Base-by-base conservation (phyloP, 1,140 invertebrate species). In the Leptinotarsa texana region DNA sequence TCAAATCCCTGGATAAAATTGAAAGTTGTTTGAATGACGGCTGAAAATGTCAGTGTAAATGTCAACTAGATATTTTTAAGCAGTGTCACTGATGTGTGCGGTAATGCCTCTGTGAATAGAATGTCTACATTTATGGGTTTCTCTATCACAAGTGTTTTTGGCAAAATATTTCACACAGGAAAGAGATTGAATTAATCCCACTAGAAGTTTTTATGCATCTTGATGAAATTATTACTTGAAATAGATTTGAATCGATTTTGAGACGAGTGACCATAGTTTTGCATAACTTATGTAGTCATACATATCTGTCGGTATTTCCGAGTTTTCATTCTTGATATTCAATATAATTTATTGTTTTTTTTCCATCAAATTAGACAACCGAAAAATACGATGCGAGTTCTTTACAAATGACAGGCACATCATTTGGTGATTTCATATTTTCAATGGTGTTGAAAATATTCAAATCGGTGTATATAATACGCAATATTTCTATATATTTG, bases 401-500 rank as follows among this genome's bases (percentile, higher is more conserved):
- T 69, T 69, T 33, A 1, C 49, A 47, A 48, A 68, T 68, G n/a
- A 68, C 8, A 3, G 66, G 33, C n/a, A 42, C 47, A 61, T 13
- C 13, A 51, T 47, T n/a, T 51, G 78, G 3, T 57, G 81, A 81
- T 82, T 82, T 80, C 73, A 70, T 82, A 82, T 81, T 83, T 83
- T 83, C 81, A 81, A 47, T 77, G 66, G 48, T 42, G 67, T 80
- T 81, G 81, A 80, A 79, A 80, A 80, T 82, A 82, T 81, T 78
- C 78, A 82, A 83, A 77, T 81, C 82, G 67, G 48, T 81, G 80
- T 83, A 82, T 62, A 83, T 80, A 79, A 72, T 75, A 83, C 80
- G 80, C 79, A 83, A 83, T 83, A 81, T 83, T 81, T 82, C 82
- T 78, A 79, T 77, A 82, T 77, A 74, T 76, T 74, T 78, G 77